A percentile compares a stretch with the other conserved stretches of the same genome.
phyloP scores from a whole-genome alignment of 2,797 vertebrate genomes.

The Lagorchestes hirsutus region DNA sequence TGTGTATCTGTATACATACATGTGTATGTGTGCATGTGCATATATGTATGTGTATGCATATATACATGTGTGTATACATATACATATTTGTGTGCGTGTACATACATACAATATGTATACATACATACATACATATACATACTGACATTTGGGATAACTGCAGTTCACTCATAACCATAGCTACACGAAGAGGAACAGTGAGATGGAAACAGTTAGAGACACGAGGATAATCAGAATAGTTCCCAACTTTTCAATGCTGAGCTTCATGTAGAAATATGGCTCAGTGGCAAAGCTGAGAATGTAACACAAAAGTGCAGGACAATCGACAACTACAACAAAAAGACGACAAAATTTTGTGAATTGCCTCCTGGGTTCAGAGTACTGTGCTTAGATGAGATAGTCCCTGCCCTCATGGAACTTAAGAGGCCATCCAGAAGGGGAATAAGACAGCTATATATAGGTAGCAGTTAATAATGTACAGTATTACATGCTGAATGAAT shows the following conservation, averaged over 20 bases:
- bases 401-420: not conserved
- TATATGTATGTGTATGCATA: too few species aligned
- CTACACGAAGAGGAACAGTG: not conserved
- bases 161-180: conserved; percentile 14
- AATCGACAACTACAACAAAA: not conserved
- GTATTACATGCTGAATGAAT: not conserved
- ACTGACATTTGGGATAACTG: not conserved
- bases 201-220: conserved; percentile 25
- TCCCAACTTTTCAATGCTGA: conserved; percentile 1
- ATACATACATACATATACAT: too few species aligned
- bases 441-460: not conserved
- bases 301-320: conserved; percentile 2
- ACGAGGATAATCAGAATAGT: not conserved
- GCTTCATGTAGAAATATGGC: conserved; percentile 35
- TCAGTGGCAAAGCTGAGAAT: not conserved
- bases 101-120: too few species aligned
- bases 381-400: not conserved
- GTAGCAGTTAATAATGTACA: not conserved
- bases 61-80: too few species aligned
- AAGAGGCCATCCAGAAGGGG: not conserved
- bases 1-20: too few species aligned
- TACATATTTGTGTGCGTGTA: rapidly evolving
- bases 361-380: not conserved
- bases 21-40: too few species aligned
- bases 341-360: not conserved